phyloP scores from a whole-genome alignment of 2,888 invertebrate species.

The Trisateles emortualis region DNA sequence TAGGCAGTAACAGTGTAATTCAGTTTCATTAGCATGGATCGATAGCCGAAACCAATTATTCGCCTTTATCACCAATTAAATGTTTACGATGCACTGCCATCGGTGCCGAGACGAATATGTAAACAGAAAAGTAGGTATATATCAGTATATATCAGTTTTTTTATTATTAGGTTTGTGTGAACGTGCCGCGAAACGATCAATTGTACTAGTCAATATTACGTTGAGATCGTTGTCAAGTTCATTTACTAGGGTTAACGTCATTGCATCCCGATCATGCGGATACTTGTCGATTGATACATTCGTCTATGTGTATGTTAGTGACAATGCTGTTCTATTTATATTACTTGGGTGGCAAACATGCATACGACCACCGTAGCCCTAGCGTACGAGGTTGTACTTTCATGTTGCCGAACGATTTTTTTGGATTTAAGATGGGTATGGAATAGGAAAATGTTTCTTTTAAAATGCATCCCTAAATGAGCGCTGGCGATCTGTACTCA shows the following conservation, averaged over 20 bases:
- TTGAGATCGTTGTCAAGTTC: neutral
- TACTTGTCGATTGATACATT: neutral
- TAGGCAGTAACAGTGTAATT: conserved; percentile 67
- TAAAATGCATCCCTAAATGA: too few species aligned
- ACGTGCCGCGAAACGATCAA: neutral
- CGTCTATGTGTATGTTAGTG: neutral
- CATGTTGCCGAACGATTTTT: too few species aligned
- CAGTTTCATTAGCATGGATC: conserved; percentile 75
- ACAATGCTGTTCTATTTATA: neutral
- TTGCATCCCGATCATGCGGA: neutral
- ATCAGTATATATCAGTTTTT: conserved; percentile 9
- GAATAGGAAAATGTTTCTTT: too few species aligned
- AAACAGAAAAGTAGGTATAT: conserved; percentile 38
- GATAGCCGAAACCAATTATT: conserved; percentile 77
- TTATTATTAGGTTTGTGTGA: conserved; percentile 8
- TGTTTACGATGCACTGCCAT: conserved; percentile 73
- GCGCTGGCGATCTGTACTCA: too few species aligned
- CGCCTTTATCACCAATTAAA: conserved; percentile 79
- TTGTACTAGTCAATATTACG: neutral
- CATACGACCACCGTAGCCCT: too few species aligned
- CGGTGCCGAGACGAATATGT: conserved; percentile 56
- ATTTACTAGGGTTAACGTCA: neutral
- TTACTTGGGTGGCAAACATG: too few species aligned
- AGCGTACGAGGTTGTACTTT: too few species aligned
- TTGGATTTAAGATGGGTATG: too few species aligned